Base-by-base conservation (phyloP, 2,113 vertebrate genomes). In the Oryzias melastigma region DNA sequence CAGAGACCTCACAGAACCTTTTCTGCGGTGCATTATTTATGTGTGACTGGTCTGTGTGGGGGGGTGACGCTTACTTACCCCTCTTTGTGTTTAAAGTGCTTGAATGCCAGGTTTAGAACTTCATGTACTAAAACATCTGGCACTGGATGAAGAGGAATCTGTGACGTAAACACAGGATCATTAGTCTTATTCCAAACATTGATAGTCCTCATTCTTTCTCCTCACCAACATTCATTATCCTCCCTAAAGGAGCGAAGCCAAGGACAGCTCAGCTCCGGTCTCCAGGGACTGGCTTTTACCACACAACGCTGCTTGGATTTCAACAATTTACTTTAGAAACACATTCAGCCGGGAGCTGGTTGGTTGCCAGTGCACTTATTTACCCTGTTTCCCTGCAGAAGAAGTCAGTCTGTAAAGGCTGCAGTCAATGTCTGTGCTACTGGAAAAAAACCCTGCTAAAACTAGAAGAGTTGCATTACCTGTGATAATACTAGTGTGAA, bases 61-160 rank as follows among this genome's bases (percentile, higher is more conserved):
- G 18, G 13, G 22, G 22, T 3, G 52, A 15, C 54, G 52, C 44
- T 54, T 17, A 90, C 94, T 97, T 90, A 98, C 97, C 97, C 97
- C 93, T 99, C 97, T 92, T 96, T 98, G 85, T 99, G 96, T 94
- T 99, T 99, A 98, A 99, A 99, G 96, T 99, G 97, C 95, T 99
- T 99, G 88, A 99, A 99, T 88, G 97, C 97, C 93, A 99, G 93
- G 91, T 96, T 98, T 81, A 98, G 93, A 91, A 99, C 97, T 95
- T 99, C 97, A 66, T 99, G 97, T 92, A 99, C 94, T 92, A 98
- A 94, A 90, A 93, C 93, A 90, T 99, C 97, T 88, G 97, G 97
- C 91, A 99, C 97, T 83, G 97, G 96, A 92, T 99, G 97, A 92
- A 99, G 94, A 90, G 97, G 97, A 92, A 99, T 99, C 97, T 99